Base-by-base conservation (phyloP, 2,113 vertebrate genomes). In the Aleadryas rufinucha region DNA sequence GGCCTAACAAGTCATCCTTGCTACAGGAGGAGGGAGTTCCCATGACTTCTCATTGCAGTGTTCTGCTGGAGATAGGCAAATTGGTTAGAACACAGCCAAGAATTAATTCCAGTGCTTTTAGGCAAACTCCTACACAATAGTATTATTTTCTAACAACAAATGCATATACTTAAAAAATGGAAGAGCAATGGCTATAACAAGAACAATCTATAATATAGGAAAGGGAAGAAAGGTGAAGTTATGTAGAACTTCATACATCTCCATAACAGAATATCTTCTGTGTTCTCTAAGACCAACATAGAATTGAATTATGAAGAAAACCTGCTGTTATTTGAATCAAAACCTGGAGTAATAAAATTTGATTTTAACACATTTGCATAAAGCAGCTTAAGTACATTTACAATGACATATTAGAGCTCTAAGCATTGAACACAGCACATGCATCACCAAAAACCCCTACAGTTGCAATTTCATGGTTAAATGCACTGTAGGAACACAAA, bases 381-480 rank as follows among this genome's bases (percentile, higher is more conserved):
- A 93, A 96, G 63, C 50, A 95, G 41, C 39, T 97, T 97, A 97
- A 96, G 65, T 93, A 97, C 60, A 96, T 95, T 97, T 91, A 90
- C 78, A 89, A 64, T 88, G 87, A 93, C 74, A 94, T 59, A 89
- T 93, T 93, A 97, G 96, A 94, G 31, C 86, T 94, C 59, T 94
- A 95, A 96, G 82, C 70, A 94, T 19, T 81, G 80, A 89, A 80
- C 47, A 90, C 23, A 95, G 24, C 88, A 87, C 31, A 95, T 80
- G 27, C 75, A 95, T 94, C 89, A 96, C 82, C 60, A 60, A 71
- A 97, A 97, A 81, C 78, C 54, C 84, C 81, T 79, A 92, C 64
- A 81, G 60, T 95, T 59, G 49, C 54, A 59, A 97, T 94, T 97
- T 96, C 89, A 97, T 49, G 90, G 65, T 94, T 94, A 97, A 97